Base-by-base conservation (phyloP, 2,797 vertebrate species). In the Danio choprae region DNA sequence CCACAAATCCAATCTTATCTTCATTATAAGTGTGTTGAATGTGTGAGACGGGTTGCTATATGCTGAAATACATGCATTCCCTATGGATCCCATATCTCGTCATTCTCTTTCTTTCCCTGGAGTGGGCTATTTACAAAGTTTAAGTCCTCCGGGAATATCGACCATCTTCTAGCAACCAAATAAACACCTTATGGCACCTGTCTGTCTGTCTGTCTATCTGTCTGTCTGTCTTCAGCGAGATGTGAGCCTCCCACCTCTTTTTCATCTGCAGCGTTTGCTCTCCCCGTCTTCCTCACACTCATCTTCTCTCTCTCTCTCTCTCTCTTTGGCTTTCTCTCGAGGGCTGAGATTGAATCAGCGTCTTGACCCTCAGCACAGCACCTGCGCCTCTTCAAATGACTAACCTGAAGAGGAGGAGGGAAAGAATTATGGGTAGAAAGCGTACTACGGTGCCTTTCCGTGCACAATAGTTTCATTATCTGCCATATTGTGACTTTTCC, bases 301-400 rank as follows among this genome's bases (percentile, higher is more conserved):
- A 71, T 77, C 77, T 80, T 64, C 59, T 79, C 74, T 81, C 80
- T 75, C 59, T 79, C 74, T 81, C 80, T 75, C 79, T 63, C 11
- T 46, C 29, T 29, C 65, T 67, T 43, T 78, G 12, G 36, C 81
- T 60, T 48, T 68, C 64, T 76, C 65, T 81, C 70, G 74, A 51
- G 18, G 75, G 67, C 70, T 79, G 64, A 85, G 80, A 82, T 51
- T 46, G 72, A 81, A 77, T 82, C 74, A 72, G 79, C 60, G 9
- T 74, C 41, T 80, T 84, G 80, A 86, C 84, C 81, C 79, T 79
- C 74, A 72, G 77, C 74, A 36, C 46, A 44, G 58, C 91, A 91
- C 88, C 87, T 89, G 89, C 88, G 87, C 87, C 73, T 91, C 88
- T 87, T 88, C 88, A 88, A 91, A 91, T 91, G 91, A 91, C 91